These are phyloP conservation scores for Apamea monoglypha DNA, from an alignment of 2,888 invertebrate genomes.

Conservation along the genomic window DNA sequence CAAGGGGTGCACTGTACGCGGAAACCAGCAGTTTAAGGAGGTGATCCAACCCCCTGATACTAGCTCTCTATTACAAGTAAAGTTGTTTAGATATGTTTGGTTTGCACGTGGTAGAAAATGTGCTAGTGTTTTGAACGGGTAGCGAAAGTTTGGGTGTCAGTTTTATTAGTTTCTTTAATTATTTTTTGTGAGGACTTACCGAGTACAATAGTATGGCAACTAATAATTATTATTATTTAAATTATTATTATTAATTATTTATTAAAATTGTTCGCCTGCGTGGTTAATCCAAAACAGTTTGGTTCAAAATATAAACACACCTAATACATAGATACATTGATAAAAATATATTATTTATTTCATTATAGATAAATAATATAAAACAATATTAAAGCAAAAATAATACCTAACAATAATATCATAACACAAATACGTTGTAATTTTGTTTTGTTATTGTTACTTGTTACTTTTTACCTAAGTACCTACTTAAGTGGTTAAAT, in stretches of 20 bases:
- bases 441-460: too few relatives aligned
- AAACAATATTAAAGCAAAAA: too few relatives aligned
- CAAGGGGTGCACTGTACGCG: conserved; percentile 59
- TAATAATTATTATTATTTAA: too few relatives aligned
- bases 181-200: not conserved
- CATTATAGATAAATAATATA: too few relatives aligned
- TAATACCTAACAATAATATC: too few relatives aligned
- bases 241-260: not conserved
- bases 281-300: not conserved
- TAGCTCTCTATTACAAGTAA: conserved; percentile 36
- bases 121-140: not conserved
- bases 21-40: conserved; percentile 48
- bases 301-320: too few relatives aligned
- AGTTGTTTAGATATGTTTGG: conserved; percentile 6
- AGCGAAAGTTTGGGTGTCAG: not conserved
- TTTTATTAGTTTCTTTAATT: not conserved
- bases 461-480: too few relatives aligned
- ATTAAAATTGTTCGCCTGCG: not conserved
- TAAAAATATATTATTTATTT: too few relatives aligned
- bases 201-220: not conserved
- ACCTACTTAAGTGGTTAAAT: too few relatives aligned
- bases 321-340: too few relatives aligned
- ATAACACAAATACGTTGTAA: too few relatives aligned
- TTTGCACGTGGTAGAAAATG: not conserved
- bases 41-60: conserved; percentile 55